Evolutionary conservation across 1,140 invertebrate species (phyloP), one percentile per base, ranked within the genome.

Genomic region (Micrasema longulum): DNA sequence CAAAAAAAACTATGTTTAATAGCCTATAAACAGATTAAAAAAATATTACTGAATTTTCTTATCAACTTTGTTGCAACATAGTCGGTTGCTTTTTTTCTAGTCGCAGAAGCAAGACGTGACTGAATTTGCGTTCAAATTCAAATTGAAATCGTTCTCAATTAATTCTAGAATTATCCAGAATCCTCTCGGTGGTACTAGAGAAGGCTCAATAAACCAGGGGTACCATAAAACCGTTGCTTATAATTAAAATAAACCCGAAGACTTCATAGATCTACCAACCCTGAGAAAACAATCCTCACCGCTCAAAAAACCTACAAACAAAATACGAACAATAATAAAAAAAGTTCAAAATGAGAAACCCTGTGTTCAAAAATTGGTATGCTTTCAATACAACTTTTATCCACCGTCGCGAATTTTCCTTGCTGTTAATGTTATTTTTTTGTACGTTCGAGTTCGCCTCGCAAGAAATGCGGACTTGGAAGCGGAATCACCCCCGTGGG

Each of bases 181-280:
- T 60, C 31, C 41, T 64, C 60, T 64, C 53, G 38, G 20, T 16
- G 53, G 23, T 62, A 9, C 53, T 63, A 18, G 23, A 36, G 60
- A 10, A 14, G 65, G 68, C 53, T 48, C 52, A 57, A 75, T 75
- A 75, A 75, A 75, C 69, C 64, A 55, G 64, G 47, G 38, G 64
- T 45, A 45, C 65, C 64, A 75, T 75, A 75, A 75, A 75, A 65
- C 70, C 65, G 70, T 75, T 71, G 74, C 65, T 72, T 75, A 75
- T 75, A 75, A 75, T 75, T 75, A 75, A 75, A 75, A 75, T 66
- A 60, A 68, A 69, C 74, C 68, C 68, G 31, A 64, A 64, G 60
- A 45, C 60, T 64, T 47, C 43, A 45, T 47, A 64, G n/a, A 48
- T 60, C 60, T 45, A 47, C 38, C 4, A 64, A 23, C 43, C n/a